phyloP scores from a whole-genome alignment of 1,140 invertebrate genomes.

The Ooceraea biroi region DNA sequence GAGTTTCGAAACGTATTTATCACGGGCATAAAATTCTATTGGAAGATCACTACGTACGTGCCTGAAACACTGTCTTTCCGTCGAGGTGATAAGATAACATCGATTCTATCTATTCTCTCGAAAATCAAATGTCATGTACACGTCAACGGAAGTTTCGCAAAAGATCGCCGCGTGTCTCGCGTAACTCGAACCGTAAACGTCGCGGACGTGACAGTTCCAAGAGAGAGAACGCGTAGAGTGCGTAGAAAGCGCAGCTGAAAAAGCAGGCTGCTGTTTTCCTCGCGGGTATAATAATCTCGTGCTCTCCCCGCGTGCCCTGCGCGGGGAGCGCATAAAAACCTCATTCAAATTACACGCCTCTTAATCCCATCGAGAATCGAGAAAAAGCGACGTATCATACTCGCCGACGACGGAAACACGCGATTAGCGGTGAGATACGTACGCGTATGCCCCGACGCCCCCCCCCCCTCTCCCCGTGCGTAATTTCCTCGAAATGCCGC shows the following conservation, averaged over 20 bases:
- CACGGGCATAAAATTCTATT: not conserved
- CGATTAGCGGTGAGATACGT: not conserved
- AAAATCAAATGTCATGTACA: not conserved
- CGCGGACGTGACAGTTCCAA: not conserved
- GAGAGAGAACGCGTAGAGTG: not conserved
- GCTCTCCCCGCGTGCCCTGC: too few relatives aligned
- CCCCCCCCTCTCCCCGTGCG: too few relatives aligned
- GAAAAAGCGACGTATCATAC: not conserved
- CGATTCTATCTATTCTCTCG: not conserved
- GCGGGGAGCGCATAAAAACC: conserved; percentile 2
- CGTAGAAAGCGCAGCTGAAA: conserved; percentile 22
- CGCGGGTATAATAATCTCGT: conserved; percentile 31
- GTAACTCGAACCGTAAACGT: not conserved
- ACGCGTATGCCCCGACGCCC: not conserved
- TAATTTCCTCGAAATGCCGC: conserved; percentile 41
- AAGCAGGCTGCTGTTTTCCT: conserved; percentile 11
- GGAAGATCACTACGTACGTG: not conserved
- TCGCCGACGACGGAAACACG: not conserved
- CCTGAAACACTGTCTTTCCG: not conserved
- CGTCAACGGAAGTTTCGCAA: not conserved
- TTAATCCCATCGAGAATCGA: conserved; percentile 2
- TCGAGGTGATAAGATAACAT: not conserved
- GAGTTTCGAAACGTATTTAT: conserved; percentile 5
- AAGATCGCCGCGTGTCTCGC: too few relatives aligned
- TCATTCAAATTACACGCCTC: conserved; percentile 31